Evolutionary conservation across 2,888 invertebrate genomes (phyloP), one percentile per base, ranked within the genome.

Genomic region (Epiblema foenella): DNA sequence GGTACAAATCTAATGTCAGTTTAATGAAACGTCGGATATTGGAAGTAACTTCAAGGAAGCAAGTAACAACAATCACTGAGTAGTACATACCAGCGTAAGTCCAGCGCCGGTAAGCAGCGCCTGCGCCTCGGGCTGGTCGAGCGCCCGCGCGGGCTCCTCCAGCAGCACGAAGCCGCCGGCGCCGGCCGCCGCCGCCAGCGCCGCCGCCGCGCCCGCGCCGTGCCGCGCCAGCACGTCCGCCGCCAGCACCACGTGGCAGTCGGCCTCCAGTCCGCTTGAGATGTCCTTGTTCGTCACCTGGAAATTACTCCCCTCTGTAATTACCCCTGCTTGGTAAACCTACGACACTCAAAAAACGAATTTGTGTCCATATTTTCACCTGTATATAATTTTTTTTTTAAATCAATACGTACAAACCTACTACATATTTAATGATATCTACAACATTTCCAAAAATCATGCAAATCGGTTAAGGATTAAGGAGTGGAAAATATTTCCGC

Each of bases 101-200:
- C 82, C 86, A 59, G 83, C 83, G 58, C 73, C 81, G 20, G 85
- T 79, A 63, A 95, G 73, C 33, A 86, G 75, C 52, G 82, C 86
- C 0, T 77, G 77, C 46, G 91, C 89, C 2, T 89, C 87, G n/a
- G 88, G 80, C 46, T 88, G 91, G 77, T 92, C 93, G 60, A 89
- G 89, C 49, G 89, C 90, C 57, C 82, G 79, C 68, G 79, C 80
- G 59, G 94, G 94, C 90, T 97, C 97, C 87, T 97, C 96, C 69
- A 97, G 90, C 73, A 98, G 89, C 54, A 97, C 81, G 85, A 97
- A 96, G 62, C 97, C 97, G 65, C 94, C 94, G 1, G 94, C 89
- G 79, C 95, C 96, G 52, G 98, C 83, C 60, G 96, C 95, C 18
- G 90, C 94, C 1, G 93, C 89, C 75, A 97, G 91, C 78, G 95